Conservation (phyloP, 1,140 invertebrate species). For the Rhopalosiphum maidis region DNA sequence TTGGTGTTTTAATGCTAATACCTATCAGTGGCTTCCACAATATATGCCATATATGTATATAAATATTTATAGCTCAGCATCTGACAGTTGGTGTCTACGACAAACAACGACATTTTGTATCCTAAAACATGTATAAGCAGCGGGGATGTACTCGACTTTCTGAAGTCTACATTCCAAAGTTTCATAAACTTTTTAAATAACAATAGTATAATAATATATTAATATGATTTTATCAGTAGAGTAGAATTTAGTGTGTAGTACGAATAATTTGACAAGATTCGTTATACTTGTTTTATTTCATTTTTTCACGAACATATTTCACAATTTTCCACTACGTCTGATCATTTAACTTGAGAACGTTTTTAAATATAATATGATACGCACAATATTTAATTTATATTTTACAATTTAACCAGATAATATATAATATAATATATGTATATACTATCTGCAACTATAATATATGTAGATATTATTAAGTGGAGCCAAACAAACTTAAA, state of each 20-base stretch:
- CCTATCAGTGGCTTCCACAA: too few relatives aligned
- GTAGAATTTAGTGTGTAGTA: too few relatives aligned
- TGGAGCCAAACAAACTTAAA: neutral
- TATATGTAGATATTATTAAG: neutral
- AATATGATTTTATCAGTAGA: neutral
- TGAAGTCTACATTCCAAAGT: neutral
- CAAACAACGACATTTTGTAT: neutral
- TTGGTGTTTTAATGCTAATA: neutral
- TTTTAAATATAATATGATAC: neutral
- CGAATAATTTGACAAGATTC: neutral
- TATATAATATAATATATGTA: neutral
- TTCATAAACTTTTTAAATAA: neutral
- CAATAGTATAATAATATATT: neutral
- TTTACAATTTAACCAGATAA: neutral
- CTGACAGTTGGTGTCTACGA: neutral
- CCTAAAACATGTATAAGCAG: neutral
- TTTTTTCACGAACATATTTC: neutral
- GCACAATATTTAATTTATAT: neutral
- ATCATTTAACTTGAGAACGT: neutral
- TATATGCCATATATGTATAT: too few relatives aligned
- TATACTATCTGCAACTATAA: too few relatives aligned
- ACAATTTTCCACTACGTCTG: neutral
- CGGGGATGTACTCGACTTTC: neutral
- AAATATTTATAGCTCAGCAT: neutral
- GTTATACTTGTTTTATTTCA: neutral